These are phyloP conservation scores for Darevskia mixta DNA, from an alignment of 2,797 vertebrate species.

Conservation along the genomic window DNA sequence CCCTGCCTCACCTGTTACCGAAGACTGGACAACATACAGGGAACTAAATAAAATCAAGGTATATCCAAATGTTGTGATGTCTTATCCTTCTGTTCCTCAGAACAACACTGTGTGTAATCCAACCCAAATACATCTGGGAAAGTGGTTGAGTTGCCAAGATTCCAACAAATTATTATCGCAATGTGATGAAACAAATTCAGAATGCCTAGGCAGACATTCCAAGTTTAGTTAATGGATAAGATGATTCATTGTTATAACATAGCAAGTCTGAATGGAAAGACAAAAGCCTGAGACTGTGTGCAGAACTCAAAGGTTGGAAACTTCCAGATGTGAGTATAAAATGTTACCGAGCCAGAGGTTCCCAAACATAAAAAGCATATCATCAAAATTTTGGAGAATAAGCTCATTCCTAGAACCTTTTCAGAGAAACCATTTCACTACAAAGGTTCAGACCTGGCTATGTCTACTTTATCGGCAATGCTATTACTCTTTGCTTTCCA, in stretches of 20 bases:
- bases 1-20: background rate
- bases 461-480: constrained; percentile 7
- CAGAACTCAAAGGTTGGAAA: constrained; percentile 58
- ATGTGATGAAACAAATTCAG: constrained; percentile 69
- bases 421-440: constrained; percentile 58
- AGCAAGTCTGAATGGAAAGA: constrained; percentile 68
- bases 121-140: constrained; percentile 65
- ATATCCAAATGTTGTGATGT: constrained; percentile 19
- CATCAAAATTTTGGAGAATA: constrained; percentile 53
- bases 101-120: constrained; percentile 48
- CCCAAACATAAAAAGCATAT: constrained; percentile 52
- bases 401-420: constrained; percentile 54
- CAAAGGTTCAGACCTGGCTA: background rate
- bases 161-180: constrained; percentile 68
- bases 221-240: constrained; percentile 68
- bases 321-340: constrained; percentile 60
- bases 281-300: constrained; percentile 46
- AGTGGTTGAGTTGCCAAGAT: constrained; percentile 60
- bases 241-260: constrained; percentile 74
- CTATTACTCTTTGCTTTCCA: background rate
- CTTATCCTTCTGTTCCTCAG: constrained; percentile 48
- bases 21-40: background rate
- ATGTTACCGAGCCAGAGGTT: constrained; percentile 43
- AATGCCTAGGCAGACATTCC: constrained; percentile 67
- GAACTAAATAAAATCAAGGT: constrained; percentile 34